Evolutionary conservation across 2,888 invertebrate species (phyloP).

Genomic region (Oscheius sp.): DNA sequence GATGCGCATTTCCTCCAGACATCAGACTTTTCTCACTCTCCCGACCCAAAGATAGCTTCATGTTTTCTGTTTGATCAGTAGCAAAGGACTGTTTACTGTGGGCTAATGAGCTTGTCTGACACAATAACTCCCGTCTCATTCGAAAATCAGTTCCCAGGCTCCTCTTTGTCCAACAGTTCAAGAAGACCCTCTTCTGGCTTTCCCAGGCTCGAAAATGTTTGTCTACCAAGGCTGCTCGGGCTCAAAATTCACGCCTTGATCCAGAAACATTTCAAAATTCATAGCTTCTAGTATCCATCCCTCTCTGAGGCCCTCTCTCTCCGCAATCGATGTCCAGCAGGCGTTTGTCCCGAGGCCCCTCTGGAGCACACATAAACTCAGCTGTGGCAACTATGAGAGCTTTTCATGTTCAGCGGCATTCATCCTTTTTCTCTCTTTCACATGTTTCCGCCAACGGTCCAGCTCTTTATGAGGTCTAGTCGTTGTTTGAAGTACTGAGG

Average conservation of each 20-base stretch:
- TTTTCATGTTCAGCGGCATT: neutral
- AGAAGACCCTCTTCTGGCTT: constrained; percentile 5
- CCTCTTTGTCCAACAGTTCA: constrained; percentile 3
- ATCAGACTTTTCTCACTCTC: no score
- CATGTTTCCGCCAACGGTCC: neutral
- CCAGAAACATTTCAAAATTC: neutral
- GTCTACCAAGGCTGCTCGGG: neutral
- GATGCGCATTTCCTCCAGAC: no score
- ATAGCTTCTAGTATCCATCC: neutral
- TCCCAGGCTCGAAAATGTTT: constrained; percentile 29
- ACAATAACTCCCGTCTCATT: no score
- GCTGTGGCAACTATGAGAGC: neutral
- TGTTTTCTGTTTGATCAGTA: no score
- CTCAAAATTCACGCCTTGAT: constrained; percentile 2
- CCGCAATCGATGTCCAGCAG: constrained; percentile 32
- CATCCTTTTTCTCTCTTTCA: neutral
- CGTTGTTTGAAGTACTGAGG: constrained; percentile 20
- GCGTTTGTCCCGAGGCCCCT: constrained; percentile 13
- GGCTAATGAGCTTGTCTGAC: no score
- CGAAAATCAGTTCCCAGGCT: constrained; percentile 1
- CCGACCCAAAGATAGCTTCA: no score
- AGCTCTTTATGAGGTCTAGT: constrained; percentile 24
- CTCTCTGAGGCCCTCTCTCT: neutral
- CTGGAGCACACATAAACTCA: constrained; percentile 25
- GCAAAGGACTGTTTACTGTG: no score